Conservation (phyloP, 92 coral and sea anemone genomes). For the Muricea muricata region DNA sequence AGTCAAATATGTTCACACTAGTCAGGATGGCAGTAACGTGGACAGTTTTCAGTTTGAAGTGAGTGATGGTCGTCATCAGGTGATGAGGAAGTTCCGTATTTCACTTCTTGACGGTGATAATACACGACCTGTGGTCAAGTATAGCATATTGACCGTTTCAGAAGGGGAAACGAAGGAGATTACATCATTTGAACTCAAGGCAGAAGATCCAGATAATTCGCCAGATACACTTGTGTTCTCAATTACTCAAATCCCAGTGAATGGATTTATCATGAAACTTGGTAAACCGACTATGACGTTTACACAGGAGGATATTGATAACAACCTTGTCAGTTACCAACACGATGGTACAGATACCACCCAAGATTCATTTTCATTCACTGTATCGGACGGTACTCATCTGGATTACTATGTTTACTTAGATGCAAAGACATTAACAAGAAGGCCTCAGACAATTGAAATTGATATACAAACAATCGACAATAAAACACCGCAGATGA, state of each 20-base stretch:
- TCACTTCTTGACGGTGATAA: conserved; percentile 84
- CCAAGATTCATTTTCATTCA: conserved; percentile 72
- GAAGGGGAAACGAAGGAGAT: conserved; percentile 81
- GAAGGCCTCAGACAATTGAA: conserved; percentile 66
- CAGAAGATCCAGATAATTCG: conserved; percentile 85
- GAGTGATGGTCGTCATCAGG: conserved; percentile 81
- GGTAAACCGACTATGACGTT: conserved; percentile 72
- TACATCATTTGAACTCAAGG: conserved; percentile 89
- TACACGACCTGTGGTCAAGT: conserved; percentile 77
- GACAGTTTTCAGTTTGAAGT: conserved; percentile 96
- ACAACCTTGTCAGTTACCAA: conserved; percentile 76
- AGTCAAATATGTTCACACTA: conserved; percentile 84
- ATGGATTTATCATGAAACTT: conserved; percentile 77
- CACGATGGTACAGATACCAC: conserved; percentile 96
- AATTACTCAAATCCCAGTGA: conserved; percentile 80
- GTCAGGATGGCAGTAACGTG: conserved; percentile 77
- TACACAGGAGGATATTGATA: conserved; percentile 84
- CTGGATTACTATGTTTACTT: conserved; percentile 76
- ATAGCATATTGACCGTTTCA: conserved; percentile 57
- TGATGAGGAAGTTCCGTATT: conserved; percentile 72
- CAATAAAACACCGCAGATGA: conserved; percentile 85
- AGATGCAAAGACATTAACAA: conserved; percentile 66
- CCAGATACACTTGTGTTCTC: conserved; percentile 73
- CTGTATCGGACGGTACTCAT: conserved; percentile 81
- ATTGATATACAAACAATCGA: conserved; percentile 78